Conservation (phyloP, 2,113 vertebrate species). For the Bothrops jararaca region DNA sequence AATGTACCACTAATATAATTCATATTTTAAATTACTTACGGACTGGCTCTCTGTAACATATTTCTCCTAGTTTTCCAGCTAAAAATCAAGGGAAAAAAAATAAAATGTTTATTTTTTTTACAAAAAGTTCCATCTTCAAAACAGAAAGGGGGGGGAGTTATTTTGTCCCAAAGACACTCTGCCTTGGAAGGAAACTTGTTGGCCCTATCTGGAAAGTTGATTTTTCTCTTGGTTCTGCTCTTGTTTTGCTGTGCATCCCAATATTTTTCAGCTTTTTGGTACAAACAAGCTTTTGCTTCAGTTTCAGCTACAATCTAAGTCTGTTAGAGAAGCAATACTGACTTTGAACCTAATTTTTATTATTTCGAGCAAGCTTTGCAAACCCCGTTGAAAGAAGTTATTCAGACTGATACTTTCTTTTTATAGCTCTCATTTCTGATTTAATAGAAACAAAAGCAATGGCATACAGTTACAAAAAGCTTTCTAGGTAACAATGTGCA, state of each 20-base stretch:
- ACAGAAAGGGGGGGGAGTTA: neutral
- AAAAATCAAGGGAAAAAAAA: constrained; percentile 34
- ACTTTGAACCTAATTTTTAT: neutral
- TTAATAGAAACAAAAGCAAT: neutral
- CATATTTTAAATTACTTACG: constrained; percentile 58
- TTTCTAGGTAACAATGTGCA: neutral
- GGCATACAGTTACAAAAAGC: neutral
- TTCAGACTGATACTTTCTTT: neutral
- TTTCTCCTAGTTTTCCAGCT: constrained; percentile 69
- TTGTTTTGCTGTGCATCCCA: neutral
- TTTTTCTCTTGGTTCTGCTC: neutral
- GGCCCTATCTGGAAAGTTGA: neutral
- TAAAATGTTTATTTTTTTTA: neutral
- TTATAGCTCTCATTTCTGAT: neutral
- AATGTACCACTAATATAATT: neutral
- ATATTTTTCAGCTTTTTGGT: neutral
- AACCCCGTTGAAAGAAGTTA: neutral
- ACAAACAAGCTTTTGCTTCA: neutral
- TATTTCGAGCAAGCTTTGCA: neutral
- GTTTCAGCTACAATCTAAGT: neutral
- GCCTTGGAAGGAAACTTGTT: neutral
- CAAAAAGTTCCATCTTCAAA: neutral
- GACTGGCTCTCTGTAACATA: constrained; percentile 68
- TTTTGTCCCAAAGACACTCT: neutral
- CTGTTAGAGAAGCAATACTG: neutral